Evolutionary conservation across 2,113 vertebrate genomes (phyloP).

Genomic region (Clupea harengus): DNA sequence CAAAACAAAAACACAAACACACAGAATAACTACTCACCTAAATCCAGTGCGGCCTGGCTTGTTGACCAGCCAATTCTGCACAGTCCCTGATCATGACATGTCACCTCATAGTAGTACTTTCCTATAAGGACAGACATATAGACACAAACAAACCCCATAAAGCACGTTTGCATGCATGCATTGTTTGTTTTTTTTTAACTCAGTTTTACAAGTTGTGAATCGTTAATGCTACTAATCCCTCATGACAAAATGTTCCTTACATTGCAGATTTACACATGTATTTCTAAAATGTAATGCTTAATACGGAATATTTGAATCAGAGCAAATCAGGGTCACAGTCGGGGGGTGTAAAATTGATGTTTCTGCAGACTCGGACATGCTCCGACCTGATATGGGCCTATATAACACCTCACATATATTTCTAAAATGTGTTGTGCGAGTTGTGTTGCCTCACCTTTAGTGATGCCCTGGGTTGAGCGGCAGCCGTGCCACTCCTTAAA

Average conservation of each 20-base stretch:
- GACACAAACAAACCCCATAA: background rate
- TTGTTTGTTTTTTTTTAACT: background rate
- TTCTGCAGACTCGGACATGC: no score
- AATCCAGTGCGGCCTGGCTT: conserved; percentile 86
- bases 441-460: conserved; percentile 78
- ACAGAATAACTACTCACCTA: conserved; percentile 75
- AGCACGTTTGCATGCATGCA: background rate
- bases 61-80: conserved; percentile 96
- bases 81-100: conserved; percentile 92
- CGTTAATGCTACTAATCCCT: no score
- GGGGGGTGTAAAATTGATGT: no score
- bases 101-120: conserved; percentile 91
- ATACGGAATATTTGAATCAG: no score
- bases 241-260: no score
- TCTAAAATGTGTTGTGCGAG: background rate
- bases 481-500: conserved; percentile 98
- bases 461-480: conserved; percentile 85
- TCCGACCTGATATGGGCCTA: no score
- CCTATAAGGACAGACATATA: conserved; percentile 61
- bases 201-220: no score
- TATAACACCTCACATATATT: no score
- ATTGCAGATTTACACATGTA: no score
- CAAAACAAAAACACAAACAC: background rate
- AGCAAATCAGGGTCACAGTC: no score
- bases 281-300: no score